Evolutionary conservation across 1,140 invertebrate species (phyloP), one percentile per base, ranked within the genome.

Genomic region (Macrobrachium rosenbergii): DNA sequence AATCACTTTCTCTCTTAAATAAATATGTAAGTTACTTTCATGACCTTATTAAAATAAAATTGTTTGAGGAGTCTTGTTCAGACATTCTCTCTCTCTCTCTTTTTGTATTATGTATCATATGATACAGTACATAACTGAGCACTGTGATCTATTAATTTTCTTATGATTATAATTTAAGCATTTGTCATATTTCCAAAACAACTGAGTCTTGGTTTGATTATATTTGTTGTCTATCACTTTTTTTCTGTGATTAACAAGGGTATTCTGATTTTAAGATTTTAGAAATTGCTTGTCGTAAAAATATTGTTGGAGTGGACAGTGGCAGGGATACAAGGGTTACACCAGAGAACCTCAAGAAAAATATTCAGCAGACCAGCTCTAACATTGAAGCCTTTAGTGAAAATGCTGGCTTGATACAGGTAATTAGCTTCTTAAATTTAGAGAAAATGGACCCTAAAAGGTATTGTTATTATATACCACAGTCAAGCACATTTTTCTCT

Each of bases 341-440:
- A 37, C 21, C 75, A 12, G 73, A 82, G 28, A 88, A 64, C 37
- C 28, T 88, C 3, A 88, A 83, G 73, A 77, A 64, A 58, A 88
- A 82, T 60, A 83, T 88, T 28, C 86, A 88, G 21, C 80, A 77
- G 52, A 82, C 82, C 72, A 62, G 73, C 11, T 83, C 86, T 37
- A 75, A 88, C 43, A 78, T 83, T n/a, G 86, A 88, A 10, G 86
- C 80, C 43, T 88, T 88, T 75, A 78, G 60, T 5, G 80, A 88
- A 21, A 82, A 88, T 69, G 86, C 86, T 63, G 75, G 59, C 59
- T 67, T 88, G 21, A 67, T 88, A n/a, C 86, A 88, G 80, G 86
- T 88, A 28, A 21, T 19, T 73, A 28, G 28, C 45, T 52, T 52
- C 12, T 12, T 52, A 52, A 52, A 52, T 52, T 52, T 8, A 12